Evolutionary conservation across 2,888 invertebrate species (phyloP).

Genomic region (Tupiocoris notatus): DNA sequence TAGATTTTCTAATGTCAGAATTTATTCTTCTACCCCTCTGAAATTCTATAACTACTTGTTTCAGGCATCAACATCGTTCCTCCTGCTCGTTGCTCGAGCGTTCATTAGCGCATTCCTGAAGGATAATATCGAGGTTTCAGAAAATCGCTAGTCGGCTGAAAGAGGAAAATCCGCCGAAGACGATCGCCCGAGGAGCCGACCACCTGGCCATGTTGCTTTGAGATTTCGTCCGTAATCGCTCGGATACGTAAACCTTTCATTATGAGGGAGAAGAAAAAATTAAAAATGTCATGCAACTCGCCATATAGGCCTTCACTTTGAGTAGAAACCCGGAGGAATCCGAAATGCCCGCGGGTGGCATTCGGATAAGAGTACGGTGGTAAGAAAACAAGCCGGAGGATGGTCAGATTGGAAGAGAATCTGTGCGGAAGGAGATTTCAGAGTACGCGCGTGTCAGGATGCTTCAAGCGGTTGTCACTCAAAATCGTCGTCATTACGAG

Average conservation of each 20-base stretch:
- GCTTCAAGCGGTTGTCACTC: slow-evolving; percentile 39
- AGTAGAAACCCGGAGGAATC: neutral
- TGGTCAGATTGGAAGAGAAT: neutral
- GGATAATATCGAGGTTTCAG: neutral
- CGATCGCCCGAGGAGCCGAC: slow-evolving; percentile 19
- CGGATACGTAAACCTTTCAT: slow-evolving; percentile 19
- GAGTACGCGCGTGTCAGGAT: slow-evolving; percentile 22
- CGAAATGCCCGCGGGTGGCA: neutral
- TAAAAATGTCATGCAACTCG: slow-evolving; percentile 40
- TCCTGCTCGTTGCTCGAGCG: neutral
- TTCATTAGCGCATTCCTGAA: neutral
- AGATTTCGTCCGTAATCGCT: slow-evolving; percentile 28
- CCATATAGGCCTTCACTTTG: slow-evolving; percentile 15
- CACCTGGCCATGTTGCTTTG: slow-evolving; percentile 22
- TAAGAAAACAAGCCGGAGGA: neutral
- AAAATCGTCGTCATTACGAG: slow-evolving; percentile 33
- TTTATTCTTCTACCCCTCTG: no score
- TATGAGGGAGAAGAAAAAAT: slow-evolving; percentile 19
- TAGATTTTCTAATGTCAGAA: no score
- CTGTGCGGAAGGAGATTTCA: slow-evolving; percentile 1
- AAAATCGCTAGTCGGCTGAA: neutral
- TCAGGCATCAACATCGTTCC: no score
- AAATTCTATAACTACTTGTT: no score
- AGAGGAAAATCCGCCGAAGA: neutral
- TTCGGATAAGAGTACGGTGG: neutral